Percentiles rank a stretch among this genome's conserved stretches.
Conservation (phyloP, 1,140 invertebrate species). For the Drosophila pseudoobscura region DNA sequence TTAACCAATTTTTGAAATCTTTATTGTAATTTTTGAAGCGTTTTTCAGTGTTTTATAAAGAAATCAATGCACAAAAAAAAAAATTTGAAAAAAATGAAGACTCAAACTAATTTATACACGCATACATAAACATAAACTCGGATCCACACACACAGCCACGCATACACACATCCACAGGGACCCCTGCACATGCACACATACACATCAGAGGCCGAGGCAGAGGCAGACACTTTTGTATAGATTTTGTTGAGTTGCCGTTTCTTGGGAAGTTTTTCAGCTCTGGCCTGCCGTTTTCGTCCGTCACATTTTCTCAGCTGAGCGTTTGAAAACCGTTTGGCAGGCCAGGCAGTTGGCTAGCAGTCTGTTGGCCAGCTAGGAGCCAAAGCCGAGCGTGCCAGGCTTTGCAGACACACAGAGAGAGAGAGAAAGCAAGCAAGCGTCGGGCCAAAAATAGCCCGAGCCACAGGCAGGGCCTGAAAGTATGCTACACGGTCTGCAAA, state of each 20-base stretch:
- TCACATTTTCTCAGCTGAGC: conserved; percentile 77
- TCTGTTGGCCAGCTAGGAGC: conserved; percentile 53
- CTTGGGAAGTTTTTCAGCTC: conserved; percentile 41
- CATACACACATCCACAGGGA: conserved; percentile 16
- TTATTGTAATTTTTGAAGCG: not conserved
- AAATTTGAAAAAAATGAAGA: conserved; percentile 27
- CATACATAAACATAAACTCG: conserved; percentile 30
- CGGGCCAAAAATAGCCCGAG: conserved; percentile 53
- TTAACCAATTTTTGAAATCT: not conserved
- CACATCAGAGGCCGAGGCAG: conserved; percentile 5
- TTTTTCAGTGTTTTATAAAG: conserved; percentile 10
- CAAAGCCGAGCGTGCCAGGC: conserved; percentile 15
- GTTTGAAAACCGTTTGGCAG: conserved; percentile 72
- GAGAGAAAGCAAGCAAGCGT: conserved; percentile 18
- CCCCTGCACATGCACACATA: conserved; percentile 22
- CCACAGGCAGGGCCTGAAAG: conserved; percentile 42
- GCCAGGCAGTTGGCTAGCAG: conserved; percentile 46
- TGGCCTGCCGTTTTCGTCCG: conserved; percentile 62
- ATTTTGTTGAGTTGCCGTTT: conserved; percentile 56
- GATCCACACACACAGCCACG: not conserved
- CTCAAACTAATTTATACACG: conserved; percentile 52
- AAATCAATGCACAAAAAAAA: conserved; percentile 1
- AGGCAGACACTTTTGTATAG: conserved; percentile 56
- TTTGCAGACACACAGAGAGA: conserved; percentile 25
- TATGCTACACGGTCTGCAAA: conserved; percentile 68